Conservation (phyloP, 2,797 vertebrate species). For the Poecile montanus region DNA sequence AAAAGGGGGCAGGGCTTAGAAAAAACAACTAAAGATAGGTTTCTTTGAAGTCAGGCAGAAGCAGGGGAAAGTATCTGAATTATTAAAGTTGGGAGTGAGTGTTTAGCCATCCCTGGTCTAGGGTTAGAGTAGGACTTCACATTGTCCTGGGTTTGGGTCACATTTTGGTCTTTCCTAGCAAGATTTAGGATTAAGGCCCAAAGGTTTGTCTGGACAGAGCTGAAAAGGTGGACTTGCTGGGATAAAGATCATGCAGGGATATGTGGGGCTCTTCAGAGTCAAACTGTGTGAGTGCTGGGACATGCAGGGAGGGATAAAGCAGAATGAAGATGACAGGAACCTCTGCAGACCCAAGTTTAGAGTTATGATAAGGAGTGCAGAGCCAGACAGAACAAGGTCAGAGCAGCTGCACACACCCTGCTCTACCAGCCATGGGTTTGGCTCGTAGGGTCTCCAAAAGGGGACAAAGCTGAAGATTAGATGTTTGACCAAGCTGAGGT, state of each 20-base stretch:
- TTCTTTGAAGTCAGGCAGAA: neutral
- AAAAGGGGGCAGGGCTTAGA: neutral
- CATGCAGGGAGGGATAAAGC: neutral
- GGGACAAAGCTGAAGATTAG: neutral
- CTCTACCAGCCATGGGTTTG: neutral
- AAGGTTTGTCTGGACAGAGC: neutral
- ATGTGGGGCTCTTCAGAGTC: neutral
- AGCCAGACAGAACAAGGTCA: neutral
- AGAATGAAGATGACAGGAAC: neutral
- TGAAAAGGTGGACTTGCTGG: neutral
- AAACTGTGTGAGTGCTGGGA: neutral
- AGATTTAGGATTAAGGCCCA: neutral
- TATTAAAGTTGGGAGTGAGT: neutral
- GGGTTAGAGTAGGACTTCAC: neutral
- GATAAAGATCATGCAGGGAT: rapidly evolving
- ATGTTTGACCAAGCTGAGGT: neutral
- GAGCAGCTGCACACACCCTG: neutral
- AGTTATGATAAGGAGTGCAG: neutral
- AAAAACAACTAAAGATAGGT: neutral
- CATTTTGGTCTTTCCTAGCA: neutral
- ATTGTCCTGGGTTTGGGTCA: neutral
- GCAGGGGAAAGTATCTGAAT: neutral
- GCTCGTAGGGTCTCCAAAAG: neutral
- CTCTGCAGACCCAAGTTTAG: neutral
- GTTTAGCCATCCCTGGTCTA: neutral